phyloP scores from a whole-genome alignment of 2,113 vertebrate species.

The Odontesthes bonariensis region DNA sequence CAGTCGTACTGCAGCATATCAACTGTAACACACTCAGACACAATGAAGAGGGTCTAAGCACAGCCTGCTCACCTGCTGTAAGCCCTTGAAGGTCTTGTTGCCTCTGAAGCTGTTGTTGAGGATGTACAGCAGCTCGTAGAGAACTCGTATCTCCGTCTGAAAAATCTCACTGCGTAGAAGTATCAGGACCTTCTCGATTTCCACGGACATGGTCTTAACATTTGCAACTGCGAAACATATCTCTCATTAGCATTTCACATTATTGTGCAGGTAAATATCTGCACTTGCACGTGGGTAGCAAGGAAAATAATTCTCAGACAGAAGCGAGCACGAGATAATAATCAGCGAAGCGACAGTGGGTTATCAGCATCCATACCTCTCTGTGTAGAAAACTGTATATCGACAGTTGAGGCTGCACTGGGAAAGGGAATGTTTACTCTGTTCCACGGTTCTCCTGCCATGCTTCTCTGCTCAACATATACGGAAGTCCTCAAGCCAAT shows the following conservation, averaged over 20 bases:
- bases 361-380: conserved; percentile 28
- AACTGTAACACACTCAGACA: too few relatives aligned
- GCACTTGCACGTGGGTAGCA: conserved; percentile 31
- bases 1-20: too few relatives aligned
- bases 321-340: background rate
- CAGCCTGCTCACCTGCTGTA: conserved; percentile 79
- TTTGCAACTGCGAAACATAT: conserved; percentile 16
- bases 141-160: conserved; percentile 77
- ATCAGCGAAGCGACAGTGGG: accelerated
- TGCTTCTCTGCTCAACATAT: conserved; percentile 8
- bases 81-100: conserved; percentile 74
- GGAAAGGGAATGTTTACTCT: conserved; percentile 58
- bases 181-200: conserved; percentile 50
- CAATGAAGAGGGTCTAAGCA: too few relatives aligned
- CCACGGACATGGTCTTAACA: conserved; percentile 14
- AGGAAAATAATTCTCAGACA: too few relatives aligned
- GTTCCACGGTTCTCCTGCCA: conserved; percentile 67
- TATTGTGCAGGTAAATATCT: background rate
- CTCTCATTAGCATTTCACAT: background rate
- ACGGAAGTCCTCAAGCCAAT: conserved; percentile 63
- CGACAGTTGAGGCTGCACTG: conserved; percentile 44
- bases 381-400: conserved; percentile 3
- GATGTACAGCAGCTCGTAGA: conserved; percentile 76
- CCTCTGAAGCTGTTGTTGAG: conserved; percentile 71
- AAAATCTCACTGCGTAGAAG: conserved; percentile 71